A percentile compares a stretch with the other conserved stretches of the same genome.
Conservation (phyloP, 2,888 invertebrate genomes). For the Ypsolopha scabrella region DNA sequence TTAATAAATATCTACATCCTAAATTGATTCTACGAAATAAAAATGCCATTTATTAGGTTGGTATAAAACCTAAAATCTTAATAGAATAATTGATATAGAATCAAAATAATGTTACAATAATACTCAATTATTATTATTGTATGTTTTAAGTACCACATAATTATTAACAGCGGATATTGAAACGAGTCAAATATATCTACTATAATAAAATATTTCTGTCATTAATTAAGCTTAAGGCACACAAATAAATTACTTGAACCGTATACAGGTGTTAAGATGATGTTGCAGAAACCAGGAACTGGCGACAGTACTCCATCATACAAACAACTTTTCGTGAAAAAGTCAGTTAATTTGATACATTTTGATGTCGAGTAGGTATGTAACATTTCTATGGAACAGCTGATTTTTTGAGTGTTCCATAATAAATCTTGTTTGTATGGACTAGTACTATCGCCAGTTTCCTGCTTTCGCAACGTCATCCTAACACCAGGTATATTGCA, state of each 20-base stretch:
- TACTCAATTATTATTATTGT: background rate
- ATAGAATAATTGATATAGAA: background rate
- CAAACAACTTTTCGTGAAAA: too few relatives aligned
- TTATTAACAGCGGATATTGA: background rate
- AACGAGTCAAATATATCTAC: background rate
- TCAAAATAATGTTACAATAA: background rate
- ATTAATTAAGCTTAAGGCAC: background rate
- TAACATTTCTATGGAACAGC: background rate
- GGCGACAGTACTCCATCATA: too few relatives aligned
- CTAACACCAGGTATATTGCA: too few relatives aligned
- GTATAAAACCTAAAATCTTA: background rate
- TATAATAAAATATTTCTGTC: background rate
- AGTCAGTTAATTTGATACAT: too few relatives aligned
- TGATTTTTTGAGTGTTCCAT: too few relatives aligned
- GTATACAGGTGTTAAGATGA: too few relatives aligned
- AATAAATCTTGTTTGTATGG: too few relatives aligned
- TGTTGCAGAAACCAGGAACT: too few relatives aligned
- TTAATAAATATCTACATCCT: background rate
- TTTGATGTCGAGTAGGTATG: too few relatives aligned
- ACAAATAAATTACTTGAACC: background rate
- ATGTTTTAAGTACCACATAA: background rate
- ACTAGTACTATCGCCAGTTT: too few relatives aligned
- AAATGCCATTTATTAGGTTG: background rate
- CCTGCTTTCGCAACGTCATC: too few relatives aligned
- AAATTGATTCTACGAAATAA: background rate